Evolutionary conservation across 2,113 vertebrate genomes (phyloP), one percentile per base, ranked within the genome.

Genomic region (Ameiurus melas): DNA sequence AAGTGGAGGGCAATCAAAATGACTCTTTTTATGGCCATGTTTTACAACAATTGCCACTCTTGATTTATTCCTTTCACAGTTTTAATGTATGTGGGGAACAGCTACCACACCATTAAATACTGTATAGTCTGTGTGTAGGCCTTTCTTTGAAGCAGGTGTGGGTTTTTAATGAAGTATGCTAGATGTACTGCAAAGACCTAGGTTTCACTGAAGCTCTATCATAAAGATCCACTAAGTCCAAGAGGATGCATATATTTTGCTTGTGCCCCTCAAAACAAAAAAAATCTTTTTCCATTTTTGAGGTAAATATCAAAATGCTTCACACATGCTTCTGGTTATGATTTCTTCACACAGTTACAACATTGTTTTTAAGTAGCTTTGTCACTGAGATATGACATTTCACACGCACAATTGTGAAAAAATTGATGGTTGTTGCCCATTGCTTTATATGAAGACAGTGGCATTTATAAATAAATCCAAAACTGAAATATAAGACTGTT

Each of bases 1-100:
- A 77, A 47, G 88, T 75, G 39, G 55, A 83, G 66, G 79, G 55
- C 84, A 75, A 80, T 58, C 66, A 64, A 87, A 89, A 87, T 89
- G 64, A 84, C 89, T 84, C 70, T 30, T 89, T 89, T 89, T 84
- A 89, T 78, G 33, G 75, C 60, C 64, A 83, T 79, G 80, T 89
- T 89, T 89, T 84, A 89, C 89, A 84, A 58, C 85, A 70, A 78
- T 84, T 87, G 89, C 81, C 85, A 89, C 81, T 82, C 81, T 78
- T 62, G 85, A 86, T 84, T 89, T 79, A 84, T 78, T 89, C 47
- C 80, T 39, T 78, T 66, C 39, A 60, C 51, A 84, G 82, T 79
- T 86, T 55, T 84, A 84, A 83, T 62, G 58, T 62, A 57, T 36
- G 55, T 58, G n/a, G 43, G 78, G 66, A 83, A 70, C 78, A 66